A percentile compares a stretch with the other conserved stretches of the same genome.
Conservation (phyloP, 2,113 vertebrate species). For the Daphoenositta chrysoptera region DNA sequence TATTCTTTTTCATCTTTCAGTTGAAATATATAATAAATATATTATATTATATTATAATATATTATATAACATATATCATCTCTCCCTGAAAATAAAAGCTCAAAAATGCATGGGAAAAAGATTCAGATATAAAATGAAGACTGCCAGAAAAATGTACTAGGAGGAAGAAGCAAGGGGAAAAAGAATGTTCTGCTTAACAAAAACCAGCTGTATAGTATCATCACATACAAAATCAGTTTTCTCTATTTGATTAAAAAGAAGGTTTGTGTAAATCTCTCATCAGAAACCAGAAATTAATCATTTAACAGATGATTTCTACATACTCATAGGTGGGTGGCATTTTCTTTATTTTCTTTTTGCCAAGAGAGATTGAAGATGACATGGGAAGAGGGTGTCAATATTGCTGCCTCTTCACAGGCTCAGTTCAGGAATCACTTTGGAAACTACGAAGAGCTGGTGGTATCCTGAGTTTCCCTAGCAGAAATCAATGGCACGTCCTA, state of each 20-base stretch:
- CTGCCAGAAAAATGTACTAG: neutral
- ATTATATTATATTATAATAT: neutral
- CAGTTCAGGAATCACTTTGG: accelerated
- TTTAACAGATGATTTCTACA: neutral
- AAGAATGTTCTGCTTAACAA: neutral
- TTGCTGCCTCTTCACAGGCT: neutral
- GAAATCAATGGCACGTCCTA: neutral
- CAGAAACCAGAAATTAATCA: neutral
- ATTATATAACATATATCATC: neutral
- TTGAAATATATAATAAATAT: neutral
- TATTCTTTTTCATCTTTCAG: neutral
- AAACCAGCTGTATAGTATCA: neutral
- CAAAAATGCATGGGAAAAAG: neutral
- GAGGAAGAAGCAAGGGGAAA: neutral
- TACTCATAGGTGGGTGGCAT: neutral
- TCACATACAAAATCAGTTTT: neutral
- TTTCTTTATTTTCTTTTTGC: neutral
- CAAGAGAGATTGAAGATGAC: neutral
- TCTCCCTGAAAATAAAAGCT: neutral
- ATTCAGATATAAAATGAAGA: neutral
- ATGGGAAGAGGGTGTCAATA: neutral
- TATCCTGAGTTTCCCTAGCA: neutral
- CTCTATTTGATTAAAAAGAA: neutral
- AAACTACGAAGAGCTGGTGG: neutral
- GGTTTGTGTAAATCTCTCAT: neutral